Percentiles rank a stretch among this genome's conserved stretches.
These are phyloP conservation scores for Perizoma flavofasciatum DNA, from an alignment of 2,888 invertebrate species.

Conservation along the genomic window DNA sequence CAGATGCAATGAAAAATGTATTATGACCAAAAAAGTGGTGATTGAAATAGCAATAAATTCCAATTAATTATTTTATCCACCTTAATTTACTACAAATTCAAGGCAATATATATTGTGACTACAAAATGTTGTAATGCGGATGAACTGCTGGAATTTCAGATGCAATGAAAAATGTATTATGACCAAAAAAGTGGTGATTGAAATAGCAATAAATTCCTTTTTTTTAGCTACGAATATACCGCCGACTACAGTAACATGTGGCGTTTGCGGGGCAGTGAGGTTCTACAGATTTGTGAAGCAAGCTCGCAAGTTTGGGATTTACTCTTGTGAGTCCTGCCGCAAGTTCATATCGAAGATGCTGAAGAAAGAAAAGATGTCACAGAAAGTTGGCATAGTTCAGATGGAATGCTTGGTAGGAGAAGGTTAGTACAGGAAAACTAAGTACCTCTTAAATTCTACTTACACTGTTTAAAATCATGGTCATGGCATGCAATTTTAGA, in stretches of 20 bases:
- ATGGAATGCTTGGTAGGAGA: conserved; percentile 88
- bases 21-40: neutral
- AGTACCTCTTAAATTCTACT: neutral
- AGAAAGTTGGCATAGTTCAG: conserved; percentile 78
- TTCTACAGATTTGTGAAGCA: conserved; percentile 91
- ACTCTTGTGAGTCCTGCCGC: conserved; percentile 93
- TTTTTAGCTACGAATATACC: conserved; percentile 77
- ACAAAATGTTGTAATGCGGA: too few relatives aligned
- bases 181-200: neutral
- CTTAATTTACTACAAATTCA: too few relatives aligned
- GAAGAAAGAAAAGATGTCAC: conserved; percentile 86
- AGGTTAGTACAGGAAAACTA: conserved; percentile 58
- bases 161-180: too few relatives aligned
- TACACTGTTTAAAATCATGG: too few relatives aligned
- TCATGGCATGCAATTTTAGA: too few relatives aligned
- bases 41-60: conserved; percentile 1
- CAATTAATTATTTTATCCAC: too few relatives aligned
- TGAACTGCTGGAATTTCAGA: too few relatives aligned
- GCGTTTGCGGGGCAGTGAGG: conserved; percentile 90
- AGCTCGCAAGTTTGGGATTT: conserved; percentile 92
- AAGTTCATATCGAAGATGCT: conserved; percentile 94
- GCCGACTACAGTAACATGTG: conserved; percentile 88
- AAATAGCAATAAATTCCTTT: conserved; percentile 8
- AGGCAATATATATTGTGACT: too few relatives aligned
- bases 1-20: too few relatives aligned